Evolutionary conservation across 2,888 invertebrate species (phyloP).

Genomic region (Nasonovia ribisnigri): DNA sequence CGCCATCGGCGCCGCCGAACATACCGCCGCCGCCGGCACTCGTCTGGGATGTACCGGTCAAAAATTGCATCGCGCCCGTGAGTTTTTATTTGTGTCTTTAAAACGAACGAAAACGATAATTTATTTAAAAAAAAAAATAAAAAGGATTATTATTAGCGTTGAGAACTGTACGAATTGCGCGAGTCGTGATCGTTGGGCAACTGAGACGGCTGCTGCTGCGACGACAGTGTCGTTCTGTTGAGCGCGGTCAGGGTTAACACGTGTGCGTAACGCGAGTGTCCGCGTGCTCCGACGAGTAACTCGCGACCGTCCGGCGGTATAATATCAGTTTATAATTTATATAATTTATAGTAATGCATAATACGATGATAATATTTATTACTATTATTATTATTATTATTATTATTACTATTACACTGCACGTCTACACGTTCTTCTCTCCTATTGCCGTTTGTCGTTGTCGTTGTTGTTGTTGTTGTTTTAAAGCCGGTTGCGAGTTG

Average conservation of each 20-base stretch:
- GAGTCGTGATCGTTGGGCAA: constrained; percentile 11
- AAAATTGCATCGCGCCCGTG: constrained; percentile 56
- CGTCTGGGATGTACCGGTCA: constrained; percentile 63
- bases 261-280: constrained; percentile 37
- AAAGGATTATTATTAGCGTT: background rate
- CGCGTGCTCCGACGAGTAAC: constrained; percentile 4
- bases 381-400: constrained; percentile 15
- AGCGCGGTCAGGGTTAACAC: constrained; percentile 63
- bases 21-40: constrained; percentile 62
- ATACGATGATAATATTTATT: background rate
- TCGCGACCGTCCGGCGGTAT: background rate
- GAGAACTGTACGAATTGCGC: constrained; percentile 6
- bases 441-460: background rate
- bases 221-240: constrained; percentile 31
- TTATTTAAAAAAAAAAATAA: constrained; percentile 1
- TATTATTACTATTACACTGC: background rate
- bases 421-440: no score
- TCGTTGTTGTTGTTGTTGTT: background rate
- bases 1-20: constrained; percentile 64
- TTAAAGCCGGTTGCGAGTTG: background rate
- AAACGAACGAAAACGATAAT: background rate
- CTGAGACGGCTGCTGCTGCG: background rate
- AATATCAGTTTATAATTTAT: background rate
- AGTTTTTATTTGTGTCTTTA: background rate
- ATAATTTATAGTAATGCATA: background rate